phyloP scores from a whole-genome alignment of 2,888 invertebrate genomes.

The Habrosyne pyritoides region DNA sequence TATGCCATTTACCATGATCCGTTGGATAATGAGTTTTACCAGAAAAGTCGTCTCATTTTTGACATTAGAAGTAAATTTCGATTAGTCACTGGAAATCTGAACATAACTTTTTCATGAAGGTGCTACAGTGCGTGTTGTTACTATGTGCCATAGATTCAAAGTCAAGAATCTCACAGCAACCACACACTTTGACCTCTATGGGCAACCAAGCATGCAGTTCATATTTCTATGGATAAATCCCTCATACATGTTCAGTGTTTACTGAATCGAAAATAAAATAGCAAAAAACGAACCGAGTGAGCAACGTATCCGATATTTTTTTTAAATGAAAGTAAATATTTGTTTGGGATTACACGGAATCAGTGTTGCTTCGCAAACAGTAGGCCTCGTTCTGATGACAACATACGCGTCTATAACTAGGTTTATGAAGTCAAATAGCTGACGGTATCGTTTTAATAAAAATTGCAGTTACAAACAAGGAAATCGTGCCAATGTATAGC shows the following conservation, averaged over 20 bases:
- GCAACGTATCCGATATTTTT: constrained; percentile 35
- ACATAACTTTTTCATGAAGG: no score
- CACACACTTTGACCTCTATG: not conserved
- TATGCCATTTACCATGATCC: no score
- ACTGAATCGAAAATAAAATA: not conserved
- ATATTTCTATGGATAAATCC: not conserved
- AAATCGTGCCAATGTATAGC: constrained; percentile 19
- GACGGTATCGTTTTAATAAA: constrained; percentile 28
- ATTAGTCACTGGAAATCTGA: no score
- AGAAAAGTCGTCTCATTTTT: no score
- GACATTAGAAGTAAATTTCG: no score
- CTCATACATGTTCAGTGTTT: not conserved
- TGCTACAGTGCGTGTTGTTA: no score
- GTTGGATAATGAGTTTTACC: no score
- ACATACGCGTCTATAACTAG: constrained; percentile 17
- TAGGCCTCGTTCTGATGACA: constrained; percentile 28
- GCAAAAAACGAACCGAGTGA: constrained; percentile 21
- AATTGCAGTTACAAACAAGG: constrained; percentile 18
- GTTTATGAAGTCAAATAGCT: constrained; percentile 21
- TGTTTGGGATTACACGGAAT: constrained; percentile 53
- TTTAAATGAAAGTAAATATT: constrained; percentile 54
- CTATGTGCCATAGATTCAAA: no score
- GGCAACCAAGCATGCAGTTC: not conserved
- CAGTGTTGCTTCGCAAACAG: constrained; percentile 42
- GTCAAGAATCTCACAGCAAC: not conserved